phyloP scores from a whole-genome alignment of 2,113 vertebrate genomes.

The Leptosomus discolor region DNA sequence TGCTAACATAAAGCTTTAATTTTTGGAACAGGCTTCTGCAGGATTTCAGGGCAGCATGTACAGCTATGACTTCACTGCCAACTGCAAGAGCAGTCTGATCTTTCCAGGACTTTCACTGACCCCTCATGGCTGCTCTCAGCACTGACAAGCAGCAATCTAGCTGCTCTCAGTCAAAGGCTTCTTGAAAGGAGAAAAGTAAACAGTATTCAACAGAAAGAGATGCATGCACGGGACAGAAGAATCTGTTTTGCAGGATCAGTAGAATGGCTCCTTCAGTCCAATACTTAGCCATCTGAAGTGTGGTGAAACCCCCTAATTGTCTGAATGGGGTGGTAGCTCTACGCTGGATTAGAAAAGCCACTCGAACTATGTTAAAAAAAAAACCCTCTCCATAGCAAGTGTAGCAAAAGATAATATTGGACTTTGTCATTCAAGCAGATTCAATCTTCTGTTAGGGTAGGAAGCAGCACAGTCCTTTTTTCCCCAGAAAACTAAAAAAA shows the following conservation, averaged over 20 bases:
- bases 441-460: not conserved
- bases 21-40: not conserved
- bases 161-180: not conserved
- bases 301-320: not conserved
- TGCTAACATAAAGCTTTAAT: not conserved
- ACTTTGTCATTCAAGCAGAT: not conserved
- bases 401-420: not conserved
- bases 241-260: not conserved
- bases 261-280: not conserved
- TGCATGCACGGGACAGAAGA: not conserved
- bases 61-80: not conserved
- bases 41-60: not conserved
- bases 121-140: not conserved
- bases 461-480: not conserved
- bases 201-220: not conserved
- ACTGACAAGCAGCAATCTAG: not conserved
- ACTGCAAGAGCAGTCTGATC: not conserved
- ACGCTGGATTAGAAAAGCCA: rapidly evolving
- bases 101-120: not conserved
- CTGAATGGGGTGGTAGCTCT: not conserved
- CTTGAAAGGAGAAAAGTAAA: not conserved
- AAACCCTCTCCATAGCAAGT: not conserved
- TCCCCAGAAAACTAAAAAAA: not conserved
- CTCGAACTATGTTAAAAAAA: not conserved
- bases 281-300: not conserved